phyloP scores from a whole-genome alignment of 2,888 invertebrate genomes.

The Thereva nobilitata region DNA sequence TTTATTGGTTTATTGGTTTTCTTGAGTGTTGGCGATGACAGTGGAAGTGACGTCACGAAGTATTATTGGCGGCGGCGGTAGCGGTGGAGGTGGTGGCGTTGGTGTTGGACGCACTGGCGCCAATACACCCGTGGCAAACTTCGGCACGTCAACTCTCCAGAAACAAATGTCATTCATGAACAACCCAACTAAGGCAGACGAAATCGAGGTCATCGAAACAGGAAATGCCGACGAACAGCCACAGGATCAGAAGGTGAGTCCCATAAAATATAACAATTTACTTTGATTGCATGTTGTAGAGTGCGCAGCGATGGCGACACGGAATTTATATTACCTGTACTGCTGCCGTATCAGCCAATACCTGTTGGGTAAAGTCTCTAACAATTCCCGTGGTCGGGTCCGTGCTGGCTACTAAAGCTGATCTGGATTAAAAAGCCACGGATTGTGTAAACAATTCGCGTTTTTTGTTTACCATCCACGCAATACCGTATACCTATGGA shows the following conservation, averaged over 20 bases:
- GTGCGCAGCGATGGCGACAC: too few relatives aligned
- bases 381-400: background rate
- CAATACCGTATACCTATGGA: background rate
- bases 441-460: constrained; percentile 12
- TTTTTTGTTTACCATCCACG: background rate
- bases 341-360: too few relatives aligned
- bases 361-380: too few relatives aligned
- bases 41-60: constrained; percentile 49
- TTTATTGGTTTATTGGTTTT: too few relatives aligned
- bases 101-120: constrained; percentile 43
- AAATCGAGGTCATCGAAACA: constrained; percentile 55
- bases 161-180: constrained; percentile 56
- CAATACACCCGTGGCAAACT: constrained; percentile 9
- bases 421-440: constrained; percentile 17
- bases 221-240: constrained; percentile 47
- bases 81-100: background rate
- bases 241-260: constrained; percentile 50
- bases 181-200: constrained; percentile 53
- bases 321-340: too few relatives aligned
- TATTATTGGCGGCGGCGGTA: constrained; percentile 31
- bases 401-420: background rate
- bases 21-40: constrained; percentile 43
- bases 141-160: constrained; percentile 44
- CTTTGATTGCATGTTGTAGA: background rate
- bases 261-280: constrained; percentile 11